A percentile compares a stretch with the other conserved stretches of the same genome.
Conservation (phyloP, 2,888 invertebrate genomes). For the Omphaloscelis lunosa region DNA sequence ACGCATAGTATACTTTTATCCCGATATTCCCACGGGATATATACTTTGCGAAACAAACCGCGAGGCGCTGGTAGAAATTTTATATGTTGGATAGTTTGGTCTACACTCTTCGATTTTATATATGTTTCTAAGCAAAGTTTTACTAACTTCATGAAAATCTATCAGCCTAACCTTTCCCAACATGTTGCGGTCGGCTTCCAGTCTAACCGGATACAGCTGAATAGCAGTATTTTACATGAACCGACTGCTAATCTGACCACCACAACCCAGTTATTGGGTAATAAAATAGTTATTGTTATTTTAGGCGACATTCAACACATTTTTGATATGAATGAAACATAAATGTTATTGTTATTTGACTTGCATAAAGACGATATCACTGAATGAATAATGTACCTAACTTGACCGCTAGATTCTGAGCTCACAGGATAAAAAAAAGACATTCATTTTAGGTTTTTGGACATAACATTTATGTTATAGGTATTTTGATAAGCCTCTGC, state of each 20-base stretch:
- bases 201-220: too few species aligned
- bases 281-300: not conserved
- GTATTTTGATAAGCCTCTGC: conserved; percentile 15
- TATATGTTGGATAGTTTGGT: not conserved
- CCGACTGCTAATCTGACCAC: too few species aligned
- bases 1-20: too few species aligned
- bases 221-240: too few species aligned
- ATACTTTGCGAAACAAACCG: too few species aligned
- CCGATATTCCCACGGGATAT: too few species aligned
- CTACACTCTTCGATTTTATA: not conserved
- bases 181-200: too few species aligned
- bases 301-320: not conserved
- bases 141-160: not conserved
- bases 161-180: too few species aligned
- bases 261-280: too few species aligned
- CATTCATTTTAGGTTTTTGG: not conserved
- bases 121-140: not conserved
- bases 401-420: not conserved
- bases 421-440: not conserved
- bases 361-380: not conserved
- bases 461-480: not conserved
- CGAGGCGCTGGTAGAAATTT: too few species aligned
- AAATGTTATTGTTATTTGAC: not conserved
- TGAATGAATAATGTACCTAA: not conserved
- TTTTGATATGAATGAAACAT: not conserved